Percentiles rank a stretch among this genome's conserved stretches.
Evolutionary conservation across 2,888 invertebrate genomes (phyloP).

Genomic region (Nasonia oneida): DNA sequence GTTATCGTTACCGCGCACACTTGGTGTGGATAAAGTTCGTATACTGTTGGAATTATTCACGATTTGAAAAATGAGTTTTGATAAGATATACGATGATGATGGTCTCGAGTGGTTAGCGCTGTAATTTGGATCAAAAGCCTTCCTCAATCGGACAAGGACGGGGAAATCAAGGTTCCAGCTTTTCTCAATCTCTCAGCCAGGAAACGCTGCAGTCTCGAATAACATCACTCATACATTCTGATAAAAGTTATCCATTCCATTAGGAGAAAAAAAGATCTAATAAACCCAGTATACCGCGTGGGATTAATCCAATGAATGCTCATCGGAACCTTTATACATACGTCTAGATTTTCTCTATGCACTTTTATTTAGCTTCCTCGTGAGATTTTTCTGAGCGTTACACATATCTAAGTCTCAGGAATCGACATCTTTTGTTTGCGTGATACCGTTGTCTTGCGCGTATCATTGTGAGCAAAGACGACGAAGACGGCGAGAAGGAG

Average conservation of each 20-base stretch:
- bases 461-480: slow-evolving; percentile 27
- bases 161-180: not conserved
- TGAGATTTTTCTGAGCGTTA: not conserved
- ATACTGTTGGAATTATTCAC: not conserved
- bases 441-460: not conserved
- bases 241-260: not conserved
- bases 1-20: not conserved
- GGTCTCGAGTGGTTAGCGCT: not conserved
- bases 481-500: not conserved
- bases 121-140: not conserved
- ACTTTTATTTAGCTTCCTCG: not conserved
- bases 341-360: not conserved
- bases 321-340: not conserved
- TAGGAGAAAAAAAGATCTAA: not conserved
- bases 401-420: not conserved
- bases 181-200: not conserved
- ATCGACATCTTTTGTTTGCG: slow-evolving; percentile 52
- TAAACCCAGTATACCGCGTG: not conserved
- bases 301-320: not conserved
- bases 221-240: not conserved
- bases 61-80: not conserved
- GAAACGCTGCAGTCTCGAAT: not conserved
- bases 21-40: too few relatives aligned
- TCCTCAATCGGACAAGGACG: not conserved
- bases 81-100: not conserved